Conservation (phyloP, 2,113 vertebrate species). For the Notothenia coriiceps region DNA sequence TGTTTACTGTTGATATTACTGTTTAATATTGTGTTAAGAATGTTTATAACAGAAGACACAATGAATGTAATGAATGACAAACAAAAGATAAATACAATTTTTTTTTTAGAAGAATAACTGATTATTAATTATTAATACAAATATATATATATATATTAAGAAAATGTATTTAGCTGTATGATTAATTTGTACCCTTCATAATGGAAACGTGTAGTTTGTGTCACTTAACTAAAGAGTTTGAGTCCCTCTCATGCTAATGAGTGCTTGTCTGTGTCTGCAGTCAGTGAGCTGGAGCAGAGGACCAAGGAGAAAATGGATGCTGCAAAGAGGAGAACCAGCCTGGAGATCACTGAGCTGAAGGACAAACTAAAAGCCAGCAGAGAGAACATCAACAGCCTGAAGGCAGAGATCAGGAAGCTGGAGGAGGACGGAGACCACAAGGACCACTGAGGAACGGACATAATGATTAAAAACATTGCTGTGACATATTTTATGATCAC, state of each 20-base stretch:
- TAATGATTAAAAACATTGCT: background rate
- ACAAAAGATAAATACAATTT: no score
- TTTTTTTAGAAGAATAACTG: no score
- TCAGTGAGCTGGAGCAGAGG: constrained; percentile 94
- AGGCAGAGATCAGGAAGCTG: constrained; percentile 95
- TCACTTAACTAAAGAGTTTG: background rate
- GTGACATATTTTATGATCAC: background rate
- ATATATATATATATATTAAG: no score
- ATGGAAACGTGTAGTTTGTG: background rate
- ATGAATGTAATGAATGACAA: no score
- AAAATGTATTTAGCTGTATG: no score
- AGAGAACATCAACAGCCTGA: constrained; percentile 97
- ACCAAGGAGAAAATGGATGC: constrained; percentile 96
- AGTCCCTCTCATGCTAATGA: background rate
- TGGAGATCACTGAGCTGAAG: constrained; percentile 97
- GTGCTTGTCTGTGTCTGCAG: constrained; percentile 72
- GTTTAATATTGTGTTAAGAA: no score
- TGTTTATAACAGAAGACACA: no score
- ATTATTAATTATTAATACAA: no score
- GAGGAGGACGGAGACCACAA: constrained; percentile 97
- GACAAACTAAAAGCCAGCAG: constrained; percentile 97
- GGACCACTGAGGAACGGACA: constrained; percentile 87
- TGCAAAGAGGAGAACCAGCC: constrained; percentile 97
- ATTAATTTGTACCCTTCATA: background rate
- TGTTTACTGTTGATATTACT: no score